Evolutionary conservation across 2,113 vertebrate species (phyloP).

Genomic region (Halichoerus grypus): DNA sequence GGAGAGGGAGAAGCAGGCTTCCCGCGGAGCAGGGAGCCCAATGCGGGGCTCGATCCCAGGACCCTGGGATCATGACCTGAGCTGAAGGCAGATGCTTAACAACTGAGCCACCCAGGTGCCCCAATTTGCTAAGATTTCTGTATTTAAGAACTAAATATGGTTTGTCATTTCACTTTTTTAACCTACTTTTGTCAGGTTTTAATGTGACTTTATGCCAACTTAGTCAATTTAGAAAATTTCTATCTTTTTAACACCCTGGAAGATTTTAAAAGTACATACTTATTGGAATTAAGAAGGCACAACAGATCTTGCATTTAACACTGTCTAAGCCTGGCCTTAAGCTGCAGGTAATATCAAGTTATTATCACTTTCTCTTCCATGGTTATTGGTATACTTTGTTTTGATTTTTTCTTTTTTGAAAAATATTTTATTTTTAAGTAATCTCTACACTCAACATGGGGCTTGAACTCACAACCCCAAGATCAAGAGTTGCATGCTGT

Average conservation of each 20-base stretch:
- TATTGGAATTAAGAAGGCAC: background rate
- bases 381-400: background rate
- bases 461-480: background rate
- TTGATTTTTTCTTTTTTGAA: background rate
- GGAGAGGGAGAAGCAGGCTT: no score
- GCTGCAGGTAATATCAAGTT: background rate
- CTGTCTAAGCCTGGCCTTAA: background rate
- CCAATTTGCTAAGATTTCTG: slow-evolving; percentile 1
- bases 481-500: background rate
- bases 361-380: background rate
- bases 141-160: background rate
- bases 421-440: background rate
- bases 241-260: background rate
- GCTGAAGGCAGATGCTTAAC: no score
- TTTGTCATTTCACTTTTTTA: background rate
- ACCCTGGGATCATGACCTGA: no score
- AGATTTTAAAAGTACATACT: background rate
- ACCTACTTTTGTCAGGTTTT: background rate
- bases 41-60: no score
- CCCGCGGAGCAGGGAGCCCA: no score
- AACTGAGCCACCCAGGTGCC: no score
- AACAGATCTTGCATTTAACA: background rate
- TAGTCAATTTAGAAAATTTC: background rate
- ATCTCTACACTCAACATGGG: background rate
- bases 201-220: background rate